These are phyloP conservation scores for Potamilus streckersoni DNA, from an alignment of 1,140 invertebrate species.

Conservation along the genomic window DNA sequence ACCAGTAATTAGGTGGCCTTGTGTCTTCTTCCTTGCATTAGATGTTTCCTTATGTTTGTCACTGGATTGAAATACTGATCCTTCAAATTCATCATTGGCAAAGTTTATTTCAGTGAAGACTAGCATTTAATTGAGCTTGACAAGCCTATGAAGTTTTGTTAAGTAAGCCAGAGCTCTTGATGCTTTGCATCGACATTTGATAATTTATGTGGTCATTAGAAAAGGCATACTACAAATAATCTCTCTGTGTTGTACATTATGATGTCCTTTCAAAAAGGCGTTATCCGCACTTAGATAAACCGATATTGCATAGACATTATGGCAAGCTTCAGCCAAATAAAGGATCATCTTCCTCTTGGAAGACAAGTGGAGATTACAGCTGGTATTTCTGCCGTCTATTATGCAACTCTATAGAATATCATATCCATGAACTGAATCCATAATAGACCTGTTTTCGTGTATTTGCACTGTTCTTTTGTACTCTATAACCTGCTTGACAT, in stretches of 20 bases:
- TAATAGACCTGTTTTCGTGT: slow-evolving; percentile 9
- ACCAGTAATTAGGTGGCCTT: no score
- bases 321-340: slow-evolving; percentile 66
- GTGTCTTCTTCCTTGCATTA: no score
- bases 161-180: slow-evolving; percentile 38
- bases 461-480: neutral
- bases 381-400: slow-evolving; percentile 41
- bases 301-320: slow-evolving; percentile 60
- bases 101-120: slow-evolving; percentile 33
- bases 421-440: slow-evolving; percentile 44
- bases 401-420: slow-evolving; percentile 42
- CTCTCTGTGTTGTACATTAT: slow-evolving; percentile 21
- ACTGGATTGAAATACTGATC: no score
- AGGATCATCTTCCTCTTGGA: slow-evolving; percentile 61
- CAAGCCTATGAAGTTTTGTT: slow-evolving; percentile 30
- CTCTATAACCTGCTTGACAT: no score
- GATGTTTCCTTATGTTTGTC: no score
- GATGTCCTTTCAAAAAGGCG: slow-evolving; percentile 41
- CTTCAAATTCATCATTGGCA: slow-evolving; percentile 18
- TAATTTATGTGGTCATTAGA: slow-evolving; percentile 53
- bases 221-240: slow-evolving; percentile 19
- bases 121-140: slow-evolving; percentile 39
- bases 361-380: slow-evolving; percentile 38
- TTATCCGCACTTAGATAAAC: slow-evolving; percentile 24
- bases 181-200: slow-evolving; percentile 43